Conservation (phyloP, 2,797 vertebrate genomes). For the Meda fulgida region DNA sequence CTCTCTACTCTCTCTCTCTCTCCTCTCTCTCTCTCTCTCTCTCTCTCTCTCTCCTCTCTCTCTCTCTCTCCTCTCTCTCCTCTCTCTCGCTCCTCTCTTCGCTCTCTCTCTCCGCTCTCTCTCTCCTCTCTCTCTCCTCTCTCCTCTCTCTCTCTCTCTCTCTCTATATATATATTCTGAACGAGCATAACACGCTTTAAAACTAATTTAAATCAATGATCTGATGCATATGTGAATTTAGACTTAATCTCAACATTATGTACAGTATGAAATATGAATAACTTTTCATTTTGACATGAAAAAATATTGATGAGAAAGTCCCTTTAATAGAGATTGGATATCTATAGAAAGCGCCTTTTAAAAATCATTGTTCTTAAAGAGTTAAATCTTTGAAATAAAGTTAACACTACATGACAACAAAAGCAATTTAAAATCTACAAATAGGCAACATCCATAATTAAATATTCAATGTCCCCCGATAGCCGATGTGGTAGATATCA, state of each 20-base stretch:
- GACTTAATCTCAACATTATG: neutral
- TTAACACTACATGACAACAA: neutral
- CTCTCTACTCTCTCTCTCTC: too few relatives aligned
- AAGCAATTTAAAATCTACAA: neutral
- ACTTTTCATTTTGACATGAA: neutral
- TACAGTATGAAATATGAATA: neutral
- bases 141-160: too few relatives aligned
- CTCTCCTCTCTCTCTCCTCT: too few relatives aligned
- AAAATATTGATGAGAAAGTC: neutral
- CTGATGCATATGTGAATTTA: neutral
- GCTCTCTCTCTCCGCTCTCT: too few relatives aligned
- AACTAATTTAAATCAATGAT: neutral
- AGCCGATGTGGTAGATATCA: neutral
- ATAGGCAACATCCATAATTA: neutral
- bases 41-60: accelerated
- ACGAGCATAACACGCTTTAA: neutral
- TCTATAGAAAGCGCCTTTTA: neutral
- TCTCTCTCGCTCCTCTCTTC: too few relatives aligned
- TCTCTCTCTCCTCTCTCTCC: too few relatives aligned
- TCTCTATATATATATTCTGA: too few relatives aligned
- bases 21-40: too few relatives aligned
- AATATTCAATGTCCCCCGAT: neutral
- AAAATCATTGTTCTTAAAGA: neutral
- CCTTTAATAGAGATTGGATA: too few relatives aligned
- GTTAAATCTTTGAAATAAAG: neutral